Percentiles rank a stretch among this genome's conserved stretches.
Evolutionary conservation across 2,797 vertebrate species (phyloP).

Genomic region (Masticophis lateralis): DNA sequence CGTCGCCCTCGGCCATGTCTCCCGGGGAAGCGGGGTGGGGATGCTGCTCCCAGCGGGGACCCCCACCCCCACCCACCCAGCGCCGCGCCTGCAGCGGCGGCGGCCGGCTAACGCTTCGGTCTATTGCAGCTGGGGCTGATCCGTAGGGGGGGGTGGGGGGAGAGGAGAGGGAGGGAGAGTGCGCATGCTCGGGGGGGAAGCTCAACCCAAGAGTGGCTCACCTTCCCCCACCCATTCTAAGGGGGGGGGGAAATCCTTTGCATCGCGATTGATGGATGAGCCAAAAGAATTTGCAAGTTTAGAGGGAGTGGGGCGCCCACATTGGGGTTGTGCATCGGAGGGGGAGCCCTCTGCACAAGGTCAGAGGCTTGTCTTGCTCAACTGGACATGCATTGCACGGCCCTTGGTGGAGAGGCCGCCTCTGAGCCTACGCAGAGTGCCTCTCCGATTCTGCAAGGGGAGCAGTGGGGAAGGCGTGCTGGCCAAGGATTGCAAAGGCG

Average conservation of each 20-base stretch:
- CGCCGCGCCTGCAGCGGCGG: constrained; percentile 38
- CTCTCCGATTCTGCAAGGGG: not conserved
- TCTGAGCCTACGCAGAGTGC: not conserved
- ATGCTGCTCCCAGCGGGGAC: not conserved
- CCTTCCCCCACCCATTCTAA: too few species aligned
- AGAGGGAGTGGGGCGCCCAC: too few species aligned
- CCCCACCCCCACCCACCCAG: constrained; percentile 6
- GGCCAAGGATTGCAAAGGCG: not conserved
- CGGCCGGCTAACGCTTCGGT: constrained; percentile 49
- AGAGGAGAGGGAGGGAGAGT: constrained; percentile 19
- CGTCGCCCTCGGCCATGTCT: constrained; percentile 85
- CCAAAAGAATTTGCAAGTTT: not conserved
- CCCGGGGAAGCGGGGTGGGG: not conserved
- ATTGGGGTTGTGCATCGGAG: not conserved
- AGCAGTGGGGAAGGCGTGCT: not conserved
- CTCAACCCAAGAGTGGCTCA: not conserved
- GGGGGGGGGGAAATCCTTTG: accelerated
- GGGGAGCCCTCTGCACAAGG: not conserved
- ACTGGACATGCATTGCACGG: not conserved
- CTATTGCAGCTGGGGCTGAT: constrained; percentile 54
- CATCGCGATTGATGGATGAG: too few species aligned
- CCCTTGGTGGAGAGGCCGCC: not conserved
- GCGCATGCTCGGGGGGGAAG: constrained; percentile 65
- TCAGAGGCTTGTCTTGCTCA: not conserved
- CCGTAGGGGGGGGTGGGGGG: constrained; percentile 32